Evolutionary conservation across 1,140 invertebrate genomes (phyloP).

Genomic region (Gryon sp.): DNA sequence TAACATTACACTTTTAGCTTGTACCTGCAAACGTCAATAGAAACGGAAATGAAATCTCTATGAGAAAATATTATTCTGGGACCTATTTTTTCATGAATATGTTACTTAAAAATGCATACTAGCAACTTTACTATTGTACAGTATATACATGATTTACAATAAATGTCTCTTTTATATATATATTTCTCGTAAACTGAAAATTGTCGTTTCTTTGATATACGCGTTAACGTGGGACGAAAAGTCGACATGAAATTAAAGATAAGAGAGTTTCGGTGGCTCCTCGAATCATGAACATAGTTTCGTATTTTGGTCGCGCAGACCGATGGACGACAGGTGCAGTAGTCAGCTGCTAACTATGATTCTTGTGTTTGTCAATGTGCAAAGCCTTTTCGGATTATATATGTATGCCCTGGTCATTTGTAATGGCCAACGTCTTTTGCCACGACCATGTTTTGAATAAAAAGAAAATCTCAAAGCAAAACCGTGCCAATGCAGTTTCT

Average conservation of each 20-base stretch:
- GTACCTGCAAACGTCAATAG: too few relatives aligned
- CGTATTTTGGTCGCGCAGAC: conserved; percentile 72
- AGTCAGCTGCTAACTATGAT: conserved; percentile 71
- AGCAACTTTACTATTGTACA: too few relatives aligned
- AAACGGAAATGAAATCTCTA: too few relatives aligned
- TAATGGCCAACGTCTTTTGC: conserved; percentile 32
- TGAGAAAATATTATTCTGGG: too few relatives aligned
- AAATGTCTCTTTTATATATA: too few relatives aligned
- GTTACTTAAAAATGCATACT: too few relatives aligned
- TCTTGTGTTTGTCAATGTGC: conserved; percentile 70
- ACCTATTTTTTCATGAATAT: too few relatives aligned
- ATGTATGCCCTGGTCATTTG: conserved; percentile 29
- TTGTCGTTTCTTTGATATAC: conserved; percentile 40
- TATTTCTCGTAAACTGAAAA: conserved; percentile 37
- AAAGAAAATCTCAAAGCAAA: conserved; percentile 31
- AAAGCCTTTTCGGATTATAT: conserved; percentile 59
- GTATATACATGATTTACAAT: too few relatives aligned
- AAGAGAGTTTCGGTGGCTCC: conserved; percentile 43
- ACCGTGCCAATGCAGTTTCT: conserved; percentile 26
- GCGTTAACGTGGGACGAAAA: conserved; percentile 25
- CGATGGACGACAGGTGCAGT: conserved; percentile 63
- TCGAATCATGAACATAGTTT: conserved; percentile 61
- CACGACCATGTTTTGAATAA: conserved; percentile 16
- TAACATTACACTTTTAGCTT: too few relatives aligned
- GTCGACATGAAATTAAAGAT: conserved; percentile 38